phyloP scores from a whole-genome alignment of 2,888 invertebrate genomes.

The Megamerina dolium region DNA sequence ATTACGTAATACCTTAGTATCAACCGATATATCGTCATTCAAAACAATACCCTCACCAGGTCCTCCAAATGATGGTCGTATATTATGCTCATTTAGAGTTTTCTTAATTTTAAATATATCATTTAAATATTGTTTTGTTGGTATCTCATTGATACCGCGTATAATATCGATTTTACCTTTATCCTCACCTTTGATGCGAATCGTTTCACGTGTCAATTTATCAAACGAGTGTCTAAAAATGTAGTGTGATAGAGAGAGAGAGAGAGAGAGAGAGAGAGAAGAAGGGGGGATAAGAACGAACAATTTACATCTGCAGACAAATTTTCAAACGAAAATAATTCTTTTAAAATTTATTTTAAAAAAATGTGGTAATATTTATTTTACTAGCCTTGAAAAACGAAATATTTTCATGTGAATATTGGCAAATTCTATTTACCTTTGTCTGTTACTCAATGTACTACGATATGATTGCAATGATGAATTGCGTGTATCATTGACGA shows the following conservation, averaged over 20 bases:
- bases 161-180: conserved; percentile 38
- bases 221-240: conserved; percentile 36
- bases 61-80: conserved; percentile 33
- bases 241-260: no score
- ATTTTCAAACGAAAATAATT: no score
- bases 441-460: conserved; percentile 34
- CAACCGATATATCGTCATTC: conserved; percentile 35
- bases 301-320: neutral
- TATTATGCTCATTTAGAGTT: conserved; percentile 29
- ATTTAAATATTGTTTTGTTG: conserved; percentile 38
- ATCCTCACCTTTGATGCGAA: conserved; percentile 29
- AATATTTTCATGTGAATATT: neutral
- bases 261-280: conserved; percentile 1
- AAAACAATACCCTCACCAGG: conserved; percentile 32
- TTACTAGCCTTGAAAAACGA: no score
- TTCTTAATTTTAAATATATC: conserved; percentile 40
- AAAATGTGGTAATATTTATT: no score
- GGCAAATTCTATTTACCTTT: conserved; percentile 31
- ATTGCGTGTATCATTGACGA: conserved; percentile 31
- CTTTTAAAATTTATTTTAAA: no score
- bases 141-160: conserved; percentile 39
- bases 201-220: conserved; percentile 37
- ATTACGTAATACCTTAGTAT: conserved; percentile 30
- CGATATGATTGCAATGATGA: conserved; percentile 29
- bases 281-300: neutral